Base-by-base conservation (phyloP, 1,140 invertebrate species). In the Hypothenemus hampei region DNA sequence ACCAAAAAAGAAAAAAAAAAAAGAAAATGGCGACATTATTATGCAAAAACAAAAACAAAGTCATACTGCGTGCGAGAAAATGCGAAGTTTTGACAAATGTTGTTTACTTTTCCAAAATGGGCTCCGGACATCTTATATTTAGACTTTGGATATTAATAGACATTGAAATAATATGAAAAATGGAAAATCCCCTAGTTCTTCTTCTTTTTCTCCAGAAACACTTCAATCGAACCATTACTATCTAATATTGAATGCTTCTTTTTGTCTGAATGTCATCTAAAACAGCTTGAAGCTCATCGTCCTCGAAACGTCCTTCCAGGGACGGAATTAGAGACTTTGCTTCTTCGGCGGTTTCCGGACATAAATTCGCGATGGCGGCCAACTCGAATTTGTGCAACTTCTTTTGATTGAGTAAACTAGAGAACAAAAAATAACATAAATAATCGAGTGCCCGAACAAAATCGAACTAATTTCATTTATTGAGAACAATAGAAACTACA, bases 381-480 rank as follows among this genome's bases (percentile, higher is more conserved):
- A 99, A 76, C 73, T 99, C 97, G 77, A 98, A 99, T 76, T 99
- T 98, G 72, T 99, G 97, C 7, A 99, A 73, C 69, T 97, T 95
- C 67, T 97, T 98, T 68, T 91, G 88, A 73, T 87, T 88, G n/a
- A 97, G 73, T 49, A 96, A 80, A 73, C 92, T 96, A 68, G 26
- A 82, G 81, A 37, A 19, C 6, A 46, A 46, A 43, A 8, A 29
- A n/a, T n/a, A n/a, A n/a, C n/a, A n/a, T n/a, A n/a, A n/a, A n/a
- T n/a, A n/a, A n/a, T n/a, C n/a, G n/a, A n/a, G n/a, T n/a, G n/a
- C n/a, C n/a, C n/a, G n/a, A n/a, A n/a, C n/a, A n/a, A n/a, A n/a
- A n/a, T n/a, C n/a, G n/a, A n/a, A n/a, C n/a, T n/a, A n/a, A n/a
- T n/a, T n/a, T n/a, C n/a, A n/a, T n/a, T n/a, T n/a, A n/a, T n/a